phyloP scores from a whole-genome alignment of 2,113 vertebrate species.

The Callorhinus ursinus region DNA sequence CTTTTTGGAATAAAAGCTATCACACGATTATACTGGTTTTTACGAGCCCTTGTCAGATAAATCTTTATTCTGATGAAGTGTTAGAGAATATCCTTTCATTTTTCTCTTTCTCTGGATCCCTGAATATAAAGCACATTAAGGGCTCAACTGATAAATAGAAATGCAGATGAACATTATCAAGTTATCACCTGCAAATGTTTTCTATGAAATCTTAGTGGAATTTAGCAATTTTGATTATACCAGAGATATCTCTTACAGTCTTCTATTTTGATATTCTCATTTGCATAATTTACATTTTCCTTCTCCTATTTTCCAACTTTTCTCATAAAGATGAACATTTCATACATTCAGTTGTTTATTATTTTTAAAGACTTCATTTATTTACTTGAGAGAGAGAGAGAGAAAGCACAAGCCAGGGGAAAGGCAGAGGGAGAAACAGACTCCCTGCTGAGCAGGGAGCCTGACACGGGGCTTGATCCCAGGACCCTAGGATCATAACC shows the following conservation, averaged over 20 bases:
- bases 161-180: neutral
- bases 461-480: neutral
- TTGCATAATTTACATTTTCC: neutral
- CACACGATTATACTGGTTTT: neutral
- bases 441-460: neutral
- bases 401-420: neutral
- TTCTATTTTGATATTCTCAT: neutral
- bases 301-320: neutral
- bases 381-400: neutral
- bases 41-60: neutral
- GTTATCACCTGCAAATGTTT: neutral
- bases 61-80: neutral
- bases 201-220: neutral
- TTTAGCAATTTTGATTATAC: neutral
- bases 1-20: neutral
- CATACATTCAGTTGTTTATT: neutral
- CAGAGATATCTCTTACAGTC: neutral
- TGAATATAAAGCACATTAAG: neutral
- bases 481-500: neutral
- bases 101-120: neutral
- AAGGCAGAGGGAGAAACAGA: no score
- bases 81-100: neutral
- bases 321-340: neutral
- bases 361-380: neutral
- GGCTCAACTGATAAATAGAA: neutral